These are phyloP conservation scores for Mesorhabditis spiculigera DNA, from an alignment of 2,888 invertebrate genomes.

Conservation along the genomic window DNA sequence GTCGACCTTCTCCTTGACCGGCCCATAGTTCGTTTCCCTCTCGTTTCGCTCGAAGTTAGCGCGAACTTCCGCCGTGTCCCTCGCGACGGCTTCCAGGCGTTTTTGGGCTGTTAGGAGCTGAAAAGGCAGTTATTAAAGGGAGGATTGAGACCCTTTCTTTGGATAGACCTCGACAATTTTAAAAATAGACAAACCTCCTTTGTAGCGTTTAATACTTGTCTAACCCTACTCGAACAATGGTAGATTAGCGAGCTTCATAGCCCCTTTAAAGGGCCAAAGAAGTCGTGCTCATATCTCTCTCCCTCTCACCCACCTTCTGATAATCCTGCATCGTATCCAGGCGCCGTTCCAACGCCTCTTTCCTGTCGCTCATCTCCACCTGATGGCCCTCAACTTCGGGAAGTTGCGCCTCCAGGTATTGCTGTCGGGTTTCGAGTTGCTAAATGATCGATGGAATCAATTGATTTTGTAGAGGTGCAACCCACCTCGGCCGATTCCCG, in stretches of 20 bases:
- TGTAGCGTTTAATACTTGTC: background rate
- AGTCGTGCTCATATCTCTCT: too few species aligned
- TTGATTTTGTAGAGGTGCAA: background rate
- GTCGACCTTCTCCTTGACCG: constrained; percentile 4
- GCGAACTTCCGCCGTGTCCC: background rate
- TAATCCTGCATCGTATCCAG: background rate
- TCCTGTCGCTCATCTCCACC: too few species aligned
- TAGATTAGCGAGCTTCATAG: background rate
- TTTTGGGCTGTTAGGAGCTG: background rate
- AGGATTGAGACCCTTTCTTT: too few species aligned
- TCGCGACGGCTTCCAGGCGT: background rate
- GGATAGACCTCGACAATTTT: background rate
- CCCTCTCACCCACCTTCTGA: background rate
- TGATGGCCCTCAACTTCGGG: constrained; percentile 6
- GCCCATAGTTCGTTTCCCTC: background rate
- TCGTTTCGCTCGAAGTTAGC: background rate
- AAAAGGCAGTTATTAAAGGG: background rate
- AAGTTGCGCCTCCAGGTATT: background rate
- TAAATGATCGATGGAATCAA: background rate
- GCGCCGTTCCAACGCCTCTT: background rate
- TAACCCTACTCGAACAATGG: background rate
- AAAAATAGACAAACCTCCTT: too few species aligned
- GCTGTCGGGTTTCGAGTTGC: background rate
- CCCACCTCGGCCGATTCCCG: background rate
- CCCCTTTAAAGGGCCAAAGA: background rate